phyloP scores from a whole-genome alignment of 2,113 vertebrate species.

The Zosterops pallidus region DNA sequence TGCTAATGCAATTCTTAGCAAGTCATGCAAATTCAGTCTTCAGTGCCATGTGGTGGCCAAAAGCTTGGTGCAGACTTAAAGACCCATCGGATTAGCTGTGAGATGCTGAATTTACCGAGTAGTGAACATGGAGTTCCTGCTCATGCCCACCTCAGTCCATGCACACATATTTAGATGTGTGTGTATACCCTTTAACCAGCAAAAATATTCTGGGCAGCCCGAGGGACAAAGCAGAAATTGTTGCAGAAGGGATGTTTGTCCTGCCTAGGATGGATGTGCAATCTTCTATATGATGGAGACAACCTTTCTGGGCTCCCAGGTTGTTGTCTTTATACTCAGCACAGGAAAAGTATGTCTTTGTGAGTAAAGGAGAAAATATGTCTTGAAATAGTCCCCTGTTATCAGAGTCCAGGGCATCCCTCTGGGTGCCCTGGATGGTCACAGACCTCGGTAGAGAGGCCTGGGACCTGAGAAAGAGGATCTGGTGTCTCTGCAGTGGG shows the following conservation, averaged over 20 bases:
- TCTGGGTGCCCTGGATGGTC: too few species aligned
- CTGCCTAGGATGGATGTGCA: background rate
- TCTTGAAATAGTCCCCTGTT: background rate
- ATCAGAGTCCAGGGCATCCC: background rate
- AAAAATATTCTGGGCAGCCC: background rate
- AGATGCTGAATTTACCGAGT: background rate
- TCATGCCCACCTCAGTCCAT: background rate
- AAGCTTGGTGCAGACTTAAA: background rate
- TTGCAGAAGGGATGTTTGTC: background rate
- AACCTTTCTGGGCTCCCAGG: background rate
- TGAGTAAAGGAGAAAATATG: background rate
- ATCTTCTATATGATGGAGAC: background rate
- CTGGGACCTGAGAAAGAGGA: too few species aligned
- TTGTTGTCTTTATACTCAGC: background rate
- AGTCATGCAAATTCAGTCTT: background rate
- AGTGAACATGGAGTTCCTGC: background rate
- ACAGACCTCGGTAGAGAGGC: too few species aligned
- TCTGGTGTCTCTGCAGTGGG: too few species aligned
- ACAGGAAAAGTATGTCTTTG: background rate
- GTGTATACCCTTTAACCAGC: background rate
- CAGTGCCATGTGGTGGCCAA: background rate
- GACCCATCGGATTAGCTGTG: background rate
- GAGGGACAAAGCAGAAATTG: background rate
- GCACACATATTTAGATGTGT: background rate
- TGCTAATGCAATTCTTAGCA: background rate